Base-by-base conservation (phyloP, 2,113 vertebrate genomes). In the Eulemur macaco region DNA sequence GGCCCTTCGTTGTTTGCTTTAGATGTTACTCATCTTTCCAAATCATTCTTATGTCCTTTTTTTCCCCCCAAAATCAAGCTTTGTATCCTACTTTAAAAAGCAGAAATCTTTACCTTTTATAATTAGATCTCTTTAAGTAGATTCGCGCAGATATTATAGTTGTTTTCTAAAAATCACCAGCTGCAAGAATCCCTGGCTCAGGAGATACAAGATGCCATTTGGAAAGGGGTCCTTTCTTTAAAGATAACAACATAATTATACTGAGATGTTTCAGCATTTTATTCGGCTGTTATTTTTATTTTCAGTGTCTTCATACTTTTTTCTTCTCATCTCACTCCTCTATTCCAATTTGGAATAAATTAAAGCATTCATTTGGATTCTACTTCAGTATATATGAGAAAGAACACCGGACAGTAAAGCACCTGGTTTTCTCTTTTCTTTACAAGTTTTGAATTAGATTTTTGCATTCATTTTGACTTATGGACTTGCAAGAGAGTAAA, bases 231-330 rank as follows among this genome's bases (percentile, higher is more conserved):
- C 63, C 52, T 95, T 88, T 85, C 78, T 95, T 92, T 92, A 77
- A 94, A 80, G 87, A 39, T 93, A 89, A 96, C 50, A 68, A 80
- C 69, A 77, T 96, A 93, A 98, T 97, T 93, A 90, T 89, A 69
- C 85, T 89, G 83, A 66, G 84, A 73, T 96, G 86, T 71, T 76
- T 91, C 68, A 80, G 31, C 3, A 23, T 95, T 97, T 93, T 89
- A 74, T 88, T 82, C 88, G 87, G 39, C 58, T 96, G 37, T 74
- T 87, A 77, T 86, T 97, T 93, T 96, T 97, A 86, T 87, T 93
- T 96, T 89, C 68, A 39, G 37, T 58, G 20, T 66, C 58, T 68
- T 93, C 25, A 73, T 93, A 76, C 31, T 88, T 93, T 77, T 89
- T 8, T 87, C 47, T 93, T 86, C 58, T 85, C 78, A 50, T 66